phyloP scores from a whole-genome alignment of 2,113 vertebrate species.

The Sterrhoptilus dennistouni region DNA sequence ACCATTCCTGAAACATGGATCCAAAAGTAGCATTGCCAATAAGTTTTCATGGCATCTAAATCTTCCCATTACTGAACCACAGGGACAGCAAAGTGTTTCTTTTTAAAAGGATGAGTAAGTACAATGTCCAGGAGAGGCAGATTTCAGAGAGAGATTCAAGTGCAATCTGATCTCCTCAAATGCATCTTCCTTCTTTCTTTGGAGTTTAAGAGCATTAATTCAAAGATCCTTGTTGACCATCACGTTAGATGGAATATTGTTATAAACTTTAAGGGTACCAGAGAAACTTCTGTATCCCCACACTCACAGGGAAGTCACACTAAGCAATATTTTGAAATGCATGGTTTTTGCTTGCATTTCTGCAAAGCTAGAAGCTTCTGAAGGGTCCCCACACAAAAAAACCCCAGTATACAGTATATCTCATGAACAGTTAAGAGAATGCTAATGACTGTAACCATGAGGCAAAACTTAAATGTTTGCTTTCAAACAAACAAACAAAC shows the following conservation, averaged over 20 bases:
- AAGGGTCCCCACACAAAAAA: neutral
- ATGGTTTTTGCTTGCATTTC: neutral
- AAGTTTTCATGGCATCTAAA: neutral
- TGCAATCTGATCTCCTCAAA: neutral
- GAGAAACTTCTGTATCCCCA: neutral
- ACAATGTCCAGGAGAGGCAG: neutral
- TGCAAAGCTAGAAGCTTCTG: neutral
- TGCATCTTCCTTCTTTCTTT: neutral
- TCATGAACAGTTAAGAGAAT: neutral
- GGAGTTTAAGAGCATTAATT: neutral
- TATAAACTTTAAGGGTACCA: neutral
- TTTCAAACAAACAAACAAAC: neutral
- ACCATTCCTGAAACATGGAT: neutral
- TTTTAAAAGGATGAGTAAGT: neutral
- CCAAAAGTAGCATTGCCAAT: neutral
- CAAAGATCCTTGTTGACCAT: neutral
- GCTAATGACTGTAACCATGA: neutral
- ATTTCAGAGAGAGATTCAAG: neutral
- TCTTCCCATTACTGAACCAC: neutral
- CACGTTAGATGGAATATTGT: neutral
- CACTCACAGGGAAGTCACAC: neutral
- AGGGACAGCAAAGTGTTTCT: neutral
- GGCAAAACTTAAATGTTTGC: neutral
- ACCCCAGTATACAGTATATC: fast-evolving
- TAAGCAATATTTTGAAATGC: neutral